Conservation (phyloP, 2,797 vertebrate species). For the Spinibarbus caldwelli region DNA sequence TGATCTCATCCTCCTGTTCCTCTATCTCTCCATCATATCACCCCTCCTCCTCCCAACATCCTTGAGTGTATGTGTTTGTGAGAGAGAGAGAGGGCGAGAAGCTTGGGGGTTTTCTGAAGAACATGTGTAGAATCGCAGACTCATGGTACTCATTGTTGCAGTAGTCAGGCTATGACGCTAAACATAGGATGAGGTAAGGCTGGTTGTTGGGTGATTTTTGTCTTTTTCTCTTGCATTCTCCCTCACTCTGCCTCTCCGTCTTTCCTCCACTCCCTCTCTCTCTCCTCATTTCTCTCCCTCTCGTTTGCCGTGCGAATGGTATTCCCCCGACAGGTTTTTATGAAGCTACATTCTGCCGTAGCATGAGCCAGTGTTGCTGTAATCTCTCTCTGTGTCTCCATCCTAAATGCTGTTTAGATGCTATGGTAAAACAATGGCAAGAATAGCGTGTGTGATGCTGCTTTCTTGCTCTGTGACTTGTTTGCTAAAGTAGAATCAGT, state of each 20-base stretch:
- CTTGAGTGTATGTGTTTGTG: slow-evolving; percentile 45
- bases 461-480: background rate
- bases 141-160: slow-evolving; percentile 71
- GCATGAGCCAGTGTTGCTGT: slow-evolving; percentile 87
- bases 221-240: background rate
- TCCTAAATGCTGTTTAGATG: slow-evolving; percentile 81
- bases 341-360: slow-evolving; percentile 68
- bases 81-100: slow-evolving; percentile 46
- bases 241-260: background rate
- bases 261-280: slow-evolving; percentile 4
- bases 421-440: slow-evolving; percentile 80
- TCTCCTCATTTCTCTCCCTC: slow-evolving; percentile 2
- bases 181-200: slow-evolving; percentile 74
- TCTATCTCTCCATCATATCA: slow-evolving; percentile 49
- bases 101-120: slow-evolving; percentile 29
- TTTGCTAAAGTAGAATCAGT: background rate
- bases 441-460: slow-evolving; percentile 49
- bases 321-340: slow-evolving; percentile 62
- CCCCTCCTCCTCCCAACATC: slow-evolving; percentile 49
- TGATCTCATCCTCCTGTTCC: slow-evolving; percentile 49
- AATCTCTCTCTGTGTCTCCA: slow-evolving; percentile 71
- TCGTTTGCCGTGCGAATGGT: background rate
- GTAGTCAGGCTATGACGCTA: slow-evolving; percentile 60
- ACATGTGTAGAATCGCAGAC: slow-evolving; percentile 55
- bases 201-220: slow-evolving; percentile 42